These are phyloP conservation scores for Nibea albiflora DNA, from an alignment of 2,113 vertebrate species.

Conservation along the genomic window DNA sequence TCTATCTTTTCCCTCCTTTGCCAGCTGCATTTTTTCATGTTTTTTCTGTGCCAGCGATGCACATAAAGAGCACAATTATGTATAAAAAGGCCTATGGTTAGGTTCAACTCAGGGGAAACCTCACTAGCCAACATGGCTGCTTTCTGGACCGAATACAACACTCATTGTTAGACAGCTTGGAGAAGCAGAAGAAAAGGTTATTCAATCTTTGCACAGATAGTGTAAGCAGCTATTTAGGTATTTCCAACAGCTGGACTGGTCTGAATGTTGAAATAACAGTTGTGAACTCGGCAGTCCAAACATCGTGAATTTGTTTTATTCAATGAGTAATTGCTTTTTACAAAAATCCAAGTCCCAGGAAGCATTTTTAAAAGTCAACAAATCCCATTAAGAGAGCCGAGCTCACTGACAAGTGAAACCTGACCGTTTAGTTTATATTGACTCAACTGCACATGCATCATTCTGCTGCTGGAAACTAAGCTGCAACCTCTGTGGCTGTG, in stretches of 20 bases:
- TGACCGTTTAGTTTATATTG: not conserved
- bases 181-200: not conserved
- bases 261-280: not conserved
- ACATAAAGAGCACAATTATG: constrained; percentile 35
- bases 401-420: not conserved
- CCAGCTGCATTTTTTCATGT: not conserved
- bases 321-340: not conserved
- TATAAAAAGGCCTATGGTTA: constrained; percentile 12
- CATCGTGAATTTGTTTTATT: not conserved
- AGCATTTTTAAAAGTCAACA: not conserved
- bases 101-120: constrained; percentile 26
- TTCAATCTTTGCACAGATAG: not conserved
- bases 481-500: too few relatives aligned
- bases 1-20: constrained; percentile 1
- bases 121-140: constrained; percentile 8
- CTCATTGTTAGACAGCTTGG: not conserved
- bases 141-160: not conserved
- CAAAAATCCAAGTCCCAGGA: not conserved
- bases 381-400: not conserved
- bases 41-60: not conserved
- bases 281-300: not conserved
- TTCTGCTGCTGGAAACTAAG: too few relatives aligned
- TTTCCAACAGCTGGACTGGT: not conserved
- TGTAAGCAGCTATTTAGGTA: not conserved
- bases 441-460: too few relatives aligned